These are phyloP conservation scores for Trachymyrmex septentrionalis DNA, from an alignment of 1,140 invertebrate genomes.

Conservation along the genomic window DNA sequence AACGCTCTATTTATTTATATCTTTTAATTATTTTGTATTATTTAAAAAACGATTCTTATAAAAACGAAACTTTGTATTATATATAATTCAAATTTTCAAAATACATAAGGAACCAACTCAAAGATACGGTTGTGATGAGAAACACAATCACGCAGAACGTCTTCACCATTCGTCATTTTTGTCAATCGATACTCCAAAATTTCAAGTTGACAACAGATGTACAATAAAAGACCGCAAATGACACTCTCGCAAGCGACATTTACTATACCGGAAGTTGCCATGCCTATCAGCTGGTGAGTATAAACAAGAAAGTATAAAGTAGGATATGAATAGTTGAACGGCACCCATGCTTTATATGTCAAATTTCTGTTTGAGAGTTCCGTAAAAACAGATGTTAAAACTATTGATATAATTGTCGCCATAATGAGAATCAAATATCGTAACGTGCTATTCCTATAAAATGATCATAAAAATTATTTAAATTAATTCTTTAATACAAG, in stretches of 20 bases:
- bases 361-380: background rate
- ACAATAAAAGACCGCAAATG: constrained; percentile 65
- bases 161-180: background rate
- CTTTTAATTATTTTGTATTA: constrained; percentile 24
- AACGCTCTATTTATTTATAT: background rate
- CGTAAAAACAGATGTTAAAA: background rate
- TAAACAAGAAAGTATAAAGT: constrained; percentile 36
- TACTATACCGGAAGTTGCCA: constrained; percentile 36
- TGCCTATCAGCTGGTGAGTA: constrained; percentile 41
- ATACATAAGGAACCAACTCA: constrained; percentile 38
- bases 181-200: constrained; percentile 67
- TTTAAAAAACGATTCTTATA: constrained; percentile 45
- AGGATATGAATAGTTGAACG: constrained; percentile 46
- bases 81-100: background rate
- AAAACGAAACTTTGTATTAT: background rate
- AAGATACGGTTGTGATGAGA: constrained; percentile 46
- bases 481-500: background rate
- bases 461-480: constrained; percentile 21
- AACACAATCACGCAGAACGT: background rate
- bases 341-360: constrained; percentile 52
- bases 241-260: constrained; percentile 58
- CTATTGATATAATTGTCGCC: background rate
- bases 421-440: background rate
- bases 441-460: constrained; percentile 13
- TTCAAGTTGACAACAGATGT: constrained; percentile 62